A percentile compares a stretch with the other conserved stretches of the same genome.
Evolutionary conservation across 2,113 vertebrate species (phyloP).

Genomic region (Tragelaphus buxtoni): DNA sequence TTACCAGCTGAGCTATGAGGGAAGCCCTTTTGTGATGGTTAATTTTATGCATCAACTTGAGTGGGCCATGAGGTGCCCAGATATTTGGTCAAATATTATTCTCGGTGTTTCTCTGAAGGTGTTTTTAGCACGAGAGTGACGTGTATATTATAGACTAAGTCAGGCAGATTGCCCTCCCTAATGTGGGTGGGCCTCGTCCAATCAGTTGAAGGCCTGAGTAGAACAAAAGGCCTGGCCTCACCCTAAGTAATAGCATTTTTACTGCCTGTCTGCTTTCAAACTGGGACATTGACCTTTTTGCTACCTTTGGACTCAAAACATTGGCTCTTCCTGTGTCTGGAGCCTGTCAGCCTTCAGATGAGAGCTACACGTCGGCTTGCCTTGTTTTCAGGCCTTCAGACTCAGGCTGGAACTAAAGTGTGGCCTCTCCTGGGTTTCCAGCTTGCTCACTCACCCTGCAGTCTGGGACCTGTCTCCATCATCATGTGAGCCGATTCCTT

Average conservation of each 20-base stretch:
- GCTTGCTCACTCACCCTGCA: neutral
- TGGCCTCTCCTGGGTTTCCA: neutral
- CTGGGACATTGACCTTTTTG: neutral
- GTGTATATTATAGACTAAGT: neutral
- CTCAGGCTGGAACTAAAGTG: neutral
- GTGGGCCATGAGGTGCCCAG: neutral
- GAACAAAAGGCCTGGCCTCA: neutral
- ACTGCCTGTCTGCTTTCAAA: neutral
- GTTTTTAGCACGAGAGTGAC: neutral
- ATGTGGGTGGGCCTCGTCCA: neutral
- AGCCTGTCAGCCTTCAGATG: neutral
- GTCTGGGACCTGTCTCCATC: neutral
- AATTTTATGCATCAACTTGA: neutral
- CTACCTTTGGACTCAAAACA: neutral
- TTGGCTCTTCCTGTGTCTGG: neutral
- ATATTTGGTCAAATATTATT: neutral
- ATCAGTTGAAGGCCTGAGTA: neutral
- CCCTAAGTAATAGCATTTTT: neutral
- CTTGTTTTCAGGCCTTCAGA: neutral
- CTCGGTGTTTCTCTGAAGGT: neutral
- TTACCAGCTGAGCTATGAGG: neutral
- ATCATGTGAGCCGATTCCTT: neutral
- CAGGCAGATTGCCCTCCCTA: neutral
- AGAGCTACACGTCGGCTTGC: neutral
- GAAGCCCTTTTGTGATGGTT: neutral